phyloP scores from a whole-genome alignment of 1,140 invertebrate genomes.

The Acromyrmex heyeri region DNA sequence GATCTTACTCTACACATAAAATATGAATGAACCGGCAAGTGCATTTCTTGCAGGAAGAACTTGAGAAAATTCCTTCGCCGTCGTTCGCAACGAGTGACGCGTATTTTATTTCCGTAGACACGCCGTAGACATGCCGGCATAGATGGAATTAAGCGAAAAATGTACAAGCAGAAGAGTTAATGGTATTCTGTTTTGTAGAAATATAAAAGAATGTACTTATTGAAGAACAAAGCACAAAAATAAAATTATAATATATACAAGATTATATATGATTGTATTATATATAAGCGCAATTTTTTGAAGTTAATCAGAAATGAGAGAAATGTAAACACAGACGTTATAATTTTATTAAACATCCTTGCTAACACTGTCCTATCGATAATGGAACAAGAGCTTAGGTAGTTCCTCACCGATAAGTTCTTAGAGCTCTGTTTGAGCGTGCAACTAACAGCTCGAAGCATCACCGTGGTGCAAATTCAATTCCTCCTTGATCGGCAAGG shows the following conservation, averaged over 20 bases:
- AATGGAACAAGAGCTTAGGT: slow-evolving; percentile 33
- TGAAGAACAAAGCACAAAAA: not conserved
- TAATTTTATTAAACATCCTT: slow-evolving; percentile 16
- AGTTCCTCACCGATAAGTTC: slow-evolving; percentile 35
- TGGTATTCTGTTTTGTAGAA: not conserved
- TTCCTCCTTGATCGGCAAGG: slow-evolving; percentile 55
- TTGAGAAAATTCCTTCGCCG: slow-evolving; percentile 27
- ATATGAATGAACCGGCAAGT: slow-evolving; percentile 52
- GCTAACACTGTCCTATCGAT: slow-evolving; percentile 2
- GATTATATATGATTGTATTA: not conserved
- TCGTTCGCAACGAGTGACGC: not conserved
- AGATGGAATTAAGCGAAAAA: not conserved
- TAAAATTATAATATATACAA: not conserved
- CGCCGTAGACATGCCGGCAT: not conserved
- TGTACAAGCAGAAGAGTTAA: not conserved
- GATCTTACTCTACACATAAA: slow-evolving; percentile 33
- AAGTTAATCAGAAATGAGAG: not conserved
- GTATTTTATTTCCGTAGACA: slow-evolving; percentile 17
- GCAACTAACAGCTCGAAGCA: slow-evolving; percentile 56
- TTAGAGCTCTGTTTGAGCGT: slow-evolving; percentile 59
- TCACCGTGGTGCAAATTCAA: slow-evolving; percentile 54
- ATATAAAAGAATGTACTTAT: not conserved
- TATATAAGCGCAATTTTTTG: not conserved
- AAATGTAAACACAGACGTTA: not conserved
- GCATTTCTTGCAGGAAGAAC: slow-evolving; percentile 34